phyloP scores from a whole-genome alignment of 2,113 vertebrate species.

The Todiramphus saurophagus region DNA sequence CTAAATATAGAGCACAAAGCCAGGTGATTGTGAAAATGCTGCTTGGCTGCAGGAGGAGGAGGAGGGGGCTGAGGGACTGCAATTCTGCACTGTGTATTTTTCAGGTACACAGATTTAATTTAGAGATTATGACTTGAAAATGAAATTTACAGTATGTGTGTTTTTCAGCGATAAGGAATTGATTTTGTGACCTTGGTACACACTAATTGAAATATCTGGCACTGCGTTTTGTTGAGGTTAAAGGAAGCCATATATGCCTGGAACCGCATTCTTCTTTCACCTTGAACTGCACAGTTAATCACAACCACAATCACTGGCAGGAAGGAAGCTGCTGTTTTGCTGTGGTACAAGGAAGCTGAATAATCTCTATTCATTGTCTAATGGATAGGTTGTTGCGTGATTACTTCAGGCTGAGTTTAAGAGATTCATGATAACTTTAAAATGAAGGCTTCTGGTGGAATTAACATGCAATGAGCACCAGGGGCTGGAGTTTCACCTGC shows the following conservation, averaged over 20 bases:
- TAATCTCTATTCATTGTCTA: conserved; percentile 51
- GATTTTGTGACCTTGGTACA: conserved; percentile 71
- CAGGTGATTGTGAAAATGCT: conserved; percentile 70
- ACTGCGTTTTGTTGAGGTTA: conserved; percentile 60
- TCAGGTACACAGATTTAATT: conserved; percentile 80
- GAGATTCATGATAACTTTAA: background rate
- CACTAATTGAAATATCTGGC: conserved; percentile 77
- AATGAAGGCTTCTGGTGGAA: background rate
- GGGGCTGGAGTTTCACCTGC: background rate
- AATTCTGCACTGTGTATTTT: conserved; percentile 70
- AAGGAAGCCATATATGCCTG: conserved; percentile 52
- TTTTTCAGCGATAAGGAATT: conserved; percentile 75
- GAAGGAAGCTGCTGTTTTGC: conserved; percentile 61
- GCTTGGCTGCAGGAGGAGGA: conserved; percentile 23
- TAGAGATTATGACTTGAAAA: conserved; percentile 77
- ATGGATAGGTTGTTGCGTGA: background rate
- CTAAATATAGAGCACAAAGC: conserved; percentile 71
- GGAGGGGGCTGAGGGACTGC: conserved; percentile 27
- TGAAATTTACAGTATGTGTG: conserved; percentile 76
- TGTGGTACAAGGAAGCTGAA: conserved; percentile 37
- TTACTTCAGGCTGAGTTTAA: background rate
- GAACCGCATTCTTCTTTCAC: conserved; percentile 58
- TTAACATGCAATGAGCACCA: background rate
- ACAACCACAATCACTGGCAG: conserved; percentile 35
- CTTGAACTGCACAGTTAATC: conserved; percentile 66